phyloP scores from a whole-genome alignment of 2,888 invertebrate species.

The Carterocephalus palaemon region DNA sequence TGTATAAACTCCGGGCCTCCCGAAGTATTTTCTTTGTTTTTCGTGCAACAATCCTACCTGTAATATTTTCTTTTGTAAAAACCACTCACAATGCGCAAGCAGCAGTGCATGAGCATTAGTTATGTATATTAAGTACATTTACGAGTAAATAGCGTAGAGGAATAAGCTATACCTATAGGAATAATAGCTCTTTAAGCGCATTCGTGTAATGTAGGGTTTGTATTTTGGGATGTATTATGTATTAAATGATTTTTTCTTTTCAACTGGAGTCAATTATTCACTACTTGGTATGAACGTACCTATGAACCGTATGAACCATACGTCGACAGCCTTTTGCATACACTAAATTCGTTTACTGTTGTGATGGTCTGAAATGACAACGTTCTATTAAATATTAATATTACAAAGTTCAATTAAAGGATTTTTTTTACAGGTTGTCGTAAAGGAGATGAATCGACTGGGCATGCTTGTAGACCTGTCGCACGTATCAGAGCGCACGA shows the following conservation, averaged over 20 bases:
- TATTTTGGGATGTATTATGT: too few relatives aligned
- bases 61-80: slow-evolving; percentile 73
- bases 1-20: slow-evolving; percentile 64
- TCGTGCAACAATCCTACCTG: slow-evolving; percentile 69
- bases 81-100: slow-evolving; percentile 61
- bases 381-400: too few relatives aligned
- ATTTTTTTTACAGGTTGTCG: slow-evolving; percentile 82
- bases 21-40: slow-evolving; percentile 68
- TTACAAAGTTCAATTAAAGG: too few relatives aligned
- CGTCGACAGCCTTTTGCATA: too few relatives aligned
- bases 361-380: too few relatives aligned
- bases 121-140: slow-evolving; percentile 23
- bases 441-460: slow-evolving; percentile 92
- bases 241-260: too few relatives aligned
- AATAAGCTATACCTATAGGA: slow-evolving; percentile 10
- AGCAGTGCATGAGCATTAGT: slow-evolving; percentile 29
- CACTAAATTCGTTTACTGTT: too few relatives aligned
- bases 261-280: too few relatives aligned
- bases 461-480: slow-evolving; percentile 93
- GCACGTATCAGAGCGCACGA: slow-evolving; percentile 88
- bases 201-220: slow-evolving; percentile 2
- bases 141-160: slow-evolving; percentile 10
- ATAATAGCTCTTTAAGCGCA: slow-evolving; percentile 13
- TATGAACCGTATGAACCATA: too few relatives aligned
- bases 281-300: too few relatives aligned